Evolutionary conservation across 2,888 invertebrate genomes (phyloP).

Genomic region (Drosophila niveifrons): DNA sequence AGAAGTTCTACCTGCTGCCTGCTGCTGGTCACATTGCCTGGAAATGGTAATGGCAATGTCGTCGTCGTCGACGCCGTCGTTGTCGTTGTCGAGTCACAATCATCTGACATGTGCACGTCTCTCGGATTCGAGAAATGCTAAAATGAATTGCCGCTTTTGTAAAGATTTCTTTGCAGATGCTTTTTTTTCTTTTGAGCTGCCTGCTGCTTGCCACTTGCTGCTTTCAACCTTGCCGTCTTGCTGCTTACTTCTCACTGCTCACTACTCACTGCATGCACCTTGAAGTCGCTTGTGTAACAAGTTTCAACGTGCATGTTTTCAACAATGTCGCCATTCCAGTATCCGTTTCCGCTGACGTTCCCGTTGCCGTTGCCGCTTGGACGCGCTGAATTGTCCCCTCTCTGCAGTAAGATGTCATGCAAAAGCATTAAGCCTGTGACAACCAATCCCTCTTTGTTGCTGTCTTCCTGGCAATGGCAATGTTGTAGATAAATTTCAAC

Average conservation of each 20-base stretch:
- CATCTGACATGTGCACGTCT: constrained; percentile 76
- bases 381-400: constrained; percentile 38
- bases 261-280: constrained; percentile 36
- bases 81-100: constrained; percentile 45
- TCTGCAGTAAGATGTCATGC: constrained; percentile 36
- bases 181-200: constrained; percentile 29
- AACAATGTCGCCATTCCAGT: constrained; percentile 73
- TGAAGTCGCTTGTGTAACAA: constrained; percentile 65
- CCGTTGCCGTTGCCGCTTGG: constrained; percentile 55
- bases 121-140: constrained; percentile 66
- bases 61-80: background rate
- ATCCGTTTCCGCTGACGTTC: constrained; percentile 51
- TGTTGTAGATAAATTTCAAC: constrained; percentile 62
- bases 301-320: constrained; percentile 79
- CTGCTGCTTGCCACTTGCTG: no score
- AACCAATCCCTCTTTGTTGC: constrained; percentile 21
- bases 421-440: constrained; percentile 52
- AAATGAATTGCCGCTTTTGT: constrained; percentile 80
- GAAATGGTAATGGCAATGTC: constrained; percentile 12
- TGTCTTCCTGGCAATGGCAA: constrained; percentile 31
- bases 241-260: background rate
- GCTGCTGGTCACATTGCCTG: constrained; percentile 15
- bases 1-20: background rate
- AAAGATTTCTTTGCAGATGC: constrained; percentile 72
- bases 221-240: no score